Evolutionary conservation across 1,140 invertebrate genomes (phyloP), one percentile per base, ranked within the genome.

Genomic region (Kradibia gibbosae): DNA sequence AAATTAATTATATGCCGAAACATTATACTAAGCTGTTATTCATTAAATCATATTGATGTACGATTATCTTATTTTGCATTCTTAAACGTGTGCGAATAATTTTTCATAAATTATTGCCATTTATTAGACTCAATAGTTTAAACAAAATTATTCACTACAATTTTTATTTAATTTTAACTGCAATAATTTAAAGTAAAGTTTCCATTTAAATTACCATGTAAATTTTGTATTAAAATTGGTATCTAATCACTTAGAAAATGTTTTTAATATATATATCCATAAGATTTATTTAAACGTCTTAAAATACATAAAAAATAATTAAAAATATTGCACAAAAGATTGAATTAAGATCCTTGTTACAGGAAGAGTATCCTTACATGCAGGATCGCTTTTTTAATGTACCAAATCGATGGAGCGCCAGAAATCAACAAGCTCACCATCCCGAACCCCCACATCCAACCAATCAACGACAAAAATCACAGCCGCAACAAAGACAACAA

Each of bases 311-410:
- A n/a, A n/a, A n/a, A n/a, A n/a, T n/a, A n/a, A n/a, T n/a, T n/a
- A n/a, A n/a, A n/a, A n/a, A n/a, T n/a, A n/a, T n/a, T n/a, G n/a
- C n/a, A n/a, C n/a, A n/a, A n/a, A n/a, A n/a, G n/a, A n/a, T n/a
- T n/a, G n/a, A n/a, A n/a, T n/a, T n/a, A n/a, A n/a, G n/a, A n/a
- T n/a, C n/a, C n/a, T n/a, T n/a, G n/a, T n/a, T n/a, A n/a, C n/a
- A n/a, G n/a, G n/a, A n/a, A n/a, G 13, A 25, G 11, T 25, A 48
- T 48, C 20, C 15, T 53, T 53, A 3, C 10, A 53, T 70, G 25
- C 28, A 67, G 11, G 84, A 89, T 34, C 25, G 84, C 1, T 87
- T 86, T 8, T 89, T 87, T 50, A 84, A 86, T 2, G 80, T 17
- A 3, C 57, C 77, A 0, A 39, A 48, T 45, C 50, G 78, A 62